Evolutionary conservation across 1,140 invertebrate genomes (phyloP).

Genomic region (Polypedilum pembai): DNA sequence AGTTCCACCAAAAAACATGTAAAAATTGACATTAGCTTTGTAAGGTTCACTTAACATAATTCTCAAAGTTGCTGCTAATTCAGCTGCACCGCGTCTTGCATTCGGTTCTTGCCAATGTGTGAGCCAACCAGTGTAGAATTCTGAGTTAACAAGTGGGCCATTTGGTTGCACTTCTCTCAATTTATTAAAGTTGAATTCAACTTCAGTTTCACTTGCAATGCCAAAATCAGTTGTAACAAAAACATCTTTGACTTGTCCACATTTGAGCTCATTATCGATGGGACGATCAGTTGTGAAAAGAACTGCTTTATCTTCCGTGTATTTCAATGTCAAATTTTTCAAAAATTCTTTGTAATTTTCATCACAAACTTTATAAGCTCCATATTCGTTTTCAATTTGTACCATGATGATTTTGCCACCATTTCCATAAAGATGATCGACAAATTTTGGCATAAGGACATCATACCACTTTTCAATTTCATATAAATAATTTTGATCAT

Average conservation of each 20-base stretch:
- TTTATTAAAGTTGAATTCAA: slow-evolving; percentile 37
- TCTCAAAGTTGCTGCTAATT: slow-evolving; percentile 49
- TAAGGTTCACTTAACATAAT: slow-evolving; percentile 29
- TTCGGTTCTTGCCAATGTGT: slow-evolving; percentile 72
- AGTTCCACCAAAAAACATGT: slow-evolving; percentile 68
- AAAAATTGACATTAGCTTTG: slow-evolving; percentile 67
- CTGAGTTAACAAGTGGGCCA: slow-evolving; percentile 78
- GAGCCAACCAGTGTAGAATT: slow-evolving; percentile 85
- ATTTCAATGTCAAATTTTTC: slow-evolving; percentile 49
- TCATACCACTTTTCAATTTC: slow-evolving; percentile 53
- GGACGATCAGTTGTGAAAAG: slow-evolving; percentile 65
- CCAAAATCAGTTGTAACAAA: slow-evolving; percentile 71
- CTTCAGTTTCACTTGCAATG: slow-evolving; percentile 35
- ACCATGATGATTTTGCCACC: slow-evolving; percentile 72
- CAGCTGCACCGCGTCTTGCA: slow-evolving; percentile 42
- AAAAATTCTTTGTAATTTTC: slow-evolving; percentile 52
- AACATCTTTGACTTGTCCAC: slow-evolving; percentile 53
- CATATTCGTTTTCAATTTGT: slow-evolving; percentile 76
- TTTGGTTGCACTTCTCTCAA: slow-evolving; percentile 50
- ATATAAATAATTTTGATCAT: slow-evolving; percentile 51
- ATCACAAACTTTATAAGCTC: slow-evolving; percentile 61
- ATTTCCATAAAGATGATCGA: slow-evolving; percentile 55
- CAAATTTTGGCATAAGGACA: slow-evolving; percentile 48
- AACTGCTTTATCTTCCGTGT: slow-evolving; percentile 53
- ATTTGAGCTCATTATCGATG: slow-evolving; percentile 44